Evolutionary conservation across 2,797 vertebrate species (phyloP), one percentile per base, ranked within the genome.

Genomic region (Mionectes olivaceus): DNA sequence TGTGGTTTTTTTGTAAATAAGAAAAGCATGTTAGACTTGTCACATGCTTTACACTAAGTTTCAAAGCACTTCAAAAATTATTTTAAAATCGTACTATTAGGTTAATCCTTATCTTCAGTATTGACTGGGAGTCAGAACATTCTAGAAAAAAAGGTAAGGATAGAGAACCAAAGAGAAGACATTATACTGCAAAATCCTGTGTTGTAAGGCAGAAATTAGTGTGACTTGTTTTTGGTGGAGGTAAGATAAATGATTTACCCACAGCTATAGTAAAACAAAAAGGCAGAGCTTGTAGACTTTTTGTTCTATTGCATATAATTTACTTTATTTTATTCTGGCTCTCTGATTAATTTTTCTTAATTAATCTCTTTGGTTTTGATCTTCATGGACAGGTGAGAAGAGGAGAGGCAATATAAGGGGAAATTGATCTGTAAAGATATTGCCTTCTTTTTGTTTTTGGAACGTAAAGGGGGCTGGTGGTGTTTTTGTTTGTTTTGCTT

Each of bases 81-180:
- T 47, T 47, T 47, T 8, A 47, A 47, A 47, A 47, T 55, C 21
- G 19, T 81, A 27, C 37, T 80, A 71, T 87, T 88, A 70, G 22
- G 11, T 70, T 91, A 93, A 96, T 79, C 94, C 32, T 84, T 87
- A 33, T 76, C 88, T 93, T 90, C 55, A 83, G 37, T 37, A 86
- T 86, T 94, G 19, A 2, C 23, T 93, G 43, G 57, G 35, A 90
- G 79, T 83, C 65, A 84, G 56, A 90, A 65, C 5, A 4, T 4
- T 88, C 37, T 87, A n/a, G 56, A 50, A 93, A 76, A 91, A 87
- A 21, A 74, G 81, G 11, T 21, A 90, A 52, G 8, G 35, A 39
- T 14, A 59, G 9, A 82, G 33, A 84, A 86, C 5, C 3, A 86
- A 87, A 27, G 33, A n/a, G 32, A 90, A 81, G 28, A 19, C 4